Evolutionary conservation across 1,140 invertebrate species (phyloP).

Genomic region (Stratiolaelaps scimitus): DNA sequence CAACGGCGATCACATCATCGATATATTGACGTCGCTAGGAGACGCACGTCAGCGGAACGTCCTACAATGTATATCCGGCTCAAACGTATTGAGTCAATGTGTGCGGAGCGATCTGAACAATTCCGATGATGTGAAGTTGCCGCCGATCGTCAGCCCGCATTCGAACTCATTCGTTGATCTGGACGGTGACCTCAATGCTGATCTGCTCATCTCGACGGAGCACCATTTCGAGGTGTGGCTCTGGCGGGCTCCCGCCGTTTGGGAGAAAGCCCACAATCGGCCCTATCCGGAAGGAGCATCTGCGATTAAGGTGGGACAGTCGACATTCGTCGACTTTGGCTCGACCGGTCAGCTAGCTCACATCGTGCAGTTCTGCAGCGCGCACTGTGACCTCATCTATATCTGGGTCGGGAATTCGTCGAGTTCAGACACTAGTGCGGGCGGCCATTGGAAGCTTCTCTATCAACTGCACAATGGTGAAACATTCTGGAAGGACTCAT

Average conservation of each 20-base stretch:
- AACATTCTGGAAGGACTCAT: too few relatives aligned
- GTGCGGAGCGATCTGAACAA: constrained; percentile 45
- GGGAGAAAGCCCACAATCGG: constrained; percentile 37
- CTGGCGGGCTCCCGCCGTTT: constrained; percentile 50
- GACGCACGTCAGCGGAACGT: constrained; percentile 37
- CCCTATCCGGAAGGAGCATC: not conserved
- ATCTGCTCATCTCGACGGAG: constrained; percentile 65
- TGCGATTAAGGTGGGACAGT: constrained; percentile 52
- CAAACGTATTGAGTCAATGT: constrained; percentile 37
- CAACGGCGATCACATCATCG: constrained; percentile 84
- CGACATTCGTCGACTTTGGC: constrained; percentile 51
- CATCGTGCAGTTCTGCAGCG: too few relatives aligned
- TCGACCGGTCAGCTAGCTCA: too few relatives aligned
- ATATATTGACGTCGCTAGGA: constrained; percentile 60
- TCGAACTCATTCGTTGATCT: constrained; percentile 81
- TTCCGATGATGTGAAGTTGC: constrained; percentile 30
- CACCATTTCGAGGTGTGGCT: constrained; percentile 52
- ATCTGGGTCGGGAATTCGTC: too few relatives aligned
- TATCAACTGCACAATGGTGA: too few relatives aligned
- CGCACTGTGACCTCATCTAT: too few relatives aligned
- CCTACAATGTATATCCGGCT: constrained; percentile 36
- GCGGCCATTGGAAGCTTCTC: too few relatives aligned
- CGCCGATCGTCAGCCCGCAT: constrained; percentile 54
- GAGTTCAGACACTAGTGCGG: too few relatives aligned
- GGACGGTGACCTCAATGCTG: constrained; percentile 66